Base-by-base conservation (phyloP, 2,797 vertebrate genomes). In the Lepus oiostolus region DNA sequence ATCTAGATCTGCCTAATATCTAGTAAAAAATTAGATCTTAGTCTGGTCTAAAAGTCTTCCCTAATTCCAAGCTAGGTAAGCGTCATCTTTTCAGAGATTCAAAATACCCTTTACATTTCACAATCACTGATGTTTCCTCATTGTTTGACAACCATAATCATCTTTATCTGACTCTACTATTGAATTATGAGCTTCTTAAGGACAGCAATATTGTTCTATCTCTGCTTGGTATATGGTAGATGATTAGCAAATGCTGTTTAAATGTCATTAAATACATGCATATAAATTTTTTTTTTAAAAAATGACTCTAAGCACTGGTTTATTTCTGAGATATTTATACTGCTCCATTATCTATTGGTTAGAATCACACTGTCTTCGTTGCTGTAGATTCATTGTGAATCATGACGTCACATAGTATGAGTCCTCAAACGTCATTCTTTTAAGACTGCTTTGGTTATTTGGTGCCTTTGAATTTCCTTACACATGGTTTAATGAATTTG, bases 171-270 rank as follows among this genome's bases (percentile, higher is more conserved):
- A 90, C 8, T 67, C 47, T 16, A 65, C 38, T 35, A n/a, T 10
- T 60, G 54, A n/a, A 76, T 52, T 38, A n/a, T 68, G n/a, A 91
- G 26, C 19, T 93, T 80, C 62, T 80, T 38, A 62, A 89, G 26
- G n/a, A n/a, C 7, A 88, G 50, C 5, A 32, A 75, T 86, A 63
- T 83, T 83, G 28, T 63, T 67, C 65, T 72, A 26, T 90, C 42
- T 81, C 82, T 77, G 74, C 19, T 82, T 75, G 60, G 63, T 30
- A 38, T 22, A 11, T 26, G 54, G 16, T 74, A 71, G 22, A 60
- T 52, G 24, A 82, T 91, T 63, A 94, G 90, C n/a, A 85, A 88
- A 63, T 24, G 14, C 62, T 68, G 93, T 93, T 90, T 22, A 74
- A 72, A 63, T 52, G 26, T 60, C 42, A 30, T 50, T 92, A 30